Conservation (phyloP, 2,113 vertebrate species). For the Coturnix japonica region DNA sequence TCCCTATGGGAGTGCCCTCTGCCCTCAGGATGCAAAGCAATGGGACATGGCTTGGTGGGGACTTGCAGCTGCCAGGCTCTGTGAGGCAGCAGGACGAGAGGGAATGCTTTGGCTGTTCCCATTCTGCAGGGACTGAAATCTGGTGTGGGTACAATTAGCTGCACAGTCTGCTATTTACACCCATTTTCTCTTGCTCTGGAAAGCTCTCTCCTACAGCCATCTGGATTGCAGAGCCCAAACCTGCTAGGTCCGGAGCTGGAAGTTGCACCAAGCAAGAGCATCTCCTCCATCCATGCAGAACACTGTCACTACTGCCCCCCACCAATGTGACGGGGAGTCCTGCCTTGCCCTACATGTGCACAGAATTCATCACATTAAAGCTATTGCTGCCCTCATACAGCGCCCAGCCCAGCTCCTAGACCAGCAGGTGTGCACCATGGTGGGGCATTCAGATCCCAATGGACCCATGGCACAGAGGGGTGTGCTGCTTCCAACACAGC, state of each 20-base stretch:
- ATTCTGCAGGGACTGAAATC: neutral
- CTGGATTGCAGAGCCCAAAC: constrained; percentile 24
- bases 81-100: neutral
- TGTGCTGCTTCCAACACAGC: neutral
- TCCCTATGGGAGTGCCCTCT: neutral
- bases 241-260: neutral
- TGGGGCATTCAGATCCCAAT: neutral
- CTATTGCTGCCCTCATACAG: accelerated
- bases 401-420: neutral
- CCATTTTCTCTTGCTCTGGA: constrained; percentile 44
- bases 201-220: constrained; percentile 58
- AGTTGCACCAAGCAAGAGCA: neutral
- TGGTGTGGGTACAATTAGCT: constrained; percentile 8
- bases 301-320: accelerated
- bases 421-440: neutral
- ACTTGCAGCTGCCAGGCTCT: neutral
- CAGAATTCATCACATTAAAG: neutral
- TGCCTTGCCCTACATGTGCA: neutral
- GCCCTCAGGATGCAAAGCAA: neutral
- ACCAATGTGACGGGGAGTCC: neutral
- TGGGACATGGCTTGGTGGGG: neutral
- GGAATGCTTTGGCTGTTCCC: neutral
- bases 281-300: neutral
- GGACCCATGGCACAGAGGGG: neutral
- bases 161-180: constrained; percentile 46